Base-by-base conservation (phyloP, 2,888 invertebrate genomes). In the Pachliopta kotzebuea region DNA sequence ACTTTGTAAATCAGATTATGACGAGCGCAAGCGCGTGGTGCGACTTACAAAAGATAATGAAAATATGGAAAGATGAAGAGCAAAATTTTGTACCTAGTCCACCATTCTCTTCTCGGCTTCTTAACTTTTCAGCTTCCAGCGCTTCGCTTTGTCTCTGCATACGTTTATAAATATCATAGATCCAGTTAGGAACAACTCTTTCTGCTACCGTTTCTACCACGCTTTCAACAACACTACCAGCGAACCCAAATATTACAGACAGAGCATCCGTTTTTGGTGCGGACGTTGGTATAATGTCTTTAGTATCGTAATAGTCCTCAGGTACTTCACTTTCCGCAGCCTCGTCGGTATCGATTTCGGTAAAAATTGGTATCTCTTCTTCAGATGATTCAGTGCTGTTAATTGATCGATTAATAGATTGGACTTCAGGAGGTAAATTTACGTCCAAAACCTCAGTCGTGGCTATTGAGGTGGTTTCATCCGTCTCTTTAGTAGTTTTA, bases 61-160 rank as follows among this genome's bases (percentile, higher is more conserved):
- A 31, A 37, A 14, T 9, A 37, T 4, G 14, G 14, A 14, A 37
- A 37, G 3, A 37, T 37, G 4, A 37, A 14, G 1, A 11, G 11
- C 37, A 37, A 37, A 37, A 37, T 14, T 37, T 11, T 81, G 72
- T 74, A 92, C 92, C 92, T 50, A 92, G 71, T 17, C 92, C 92
- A 0, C 92, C 92, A 74, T 92, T 92, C 68, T 92, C 92, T 70
- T 92, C 92, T 23, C 86, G 80, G 70, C 92, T 92, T 67, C 92
- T 81, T 53, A 92, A 71, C 45, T 82, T 84, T 69, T 92, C 88
- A 0, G 88, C 86, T 73, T 92, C 92, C 60, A 92, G 68, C 9
- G 88, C 87, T 68, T 90, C 90, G 62, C 76, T 91, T 70, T 92
- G 92, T 60, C 76, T 81, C 74, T 92, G 92, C 86, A 92, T 90